These are phyloP conservation scores for Oceanodroma tethys DNA, from an alignment of 2,113 vertebrate genomes.

Conservation along the genomic window DNA sequence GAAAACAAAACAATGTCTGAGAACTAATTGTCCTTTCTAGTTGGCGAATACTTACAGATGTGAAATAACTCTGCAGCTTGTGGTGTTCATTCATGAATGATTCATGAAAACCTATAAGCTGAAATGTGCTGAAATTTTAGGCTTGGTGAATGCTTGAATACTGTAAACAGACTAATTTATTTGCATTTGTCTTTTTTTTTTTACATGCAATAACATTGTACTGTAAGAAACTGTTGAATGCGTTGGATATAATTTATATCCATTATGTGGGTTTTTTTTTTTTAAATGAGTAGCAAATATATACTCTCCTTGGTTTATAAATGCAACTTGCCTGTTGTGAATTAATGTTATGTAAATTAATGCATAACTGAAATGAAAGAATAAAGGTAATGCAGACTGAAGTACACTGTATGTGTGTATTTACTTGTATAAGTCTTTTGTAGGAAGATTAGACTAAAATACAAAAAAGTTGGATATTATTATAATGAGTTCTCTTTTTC, in stretches of 20 bases:
- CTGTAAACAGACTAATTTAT: not conserved
- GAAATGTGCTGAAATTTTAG: not conserved
- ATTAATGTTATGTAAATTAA: not conserved
- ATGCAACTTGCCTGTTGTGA: not conserved
- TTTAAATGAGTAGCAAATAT: not conserved
- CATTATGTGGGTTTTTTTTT: not conserved
- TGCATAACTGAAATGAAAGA: not conserved
- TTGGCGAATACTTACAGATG: not conserved
- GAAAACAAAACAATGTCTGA: not conserved
- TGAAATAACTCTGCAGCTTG: not conserved
- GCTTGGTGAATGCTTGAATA: not conserved
- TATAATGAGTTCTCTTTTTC: not conserved
- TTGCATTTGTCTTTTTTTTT: not conserved
- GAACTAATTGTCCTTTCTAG: not conserved
- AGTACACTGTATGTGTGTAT: not conserved
- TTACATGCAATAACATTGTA: not conserved
- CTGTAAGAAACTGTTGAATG: not conserved
- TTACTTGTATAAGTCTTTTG: not conserved
- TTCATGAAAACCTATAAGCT: not conserved
- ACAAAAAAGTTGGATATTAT: not conserved
- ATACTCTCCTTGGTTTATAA: not conserved
- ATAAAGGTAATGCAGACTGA: not conserved
- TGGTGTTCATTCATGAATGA: not conserved
- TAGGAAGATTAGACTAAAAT: not conserved
- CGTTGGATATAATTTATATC: not conserved